Conservation (phyloP, 92 coral and sea anemone species). For the Micromussa lordhowensis region DNA sequence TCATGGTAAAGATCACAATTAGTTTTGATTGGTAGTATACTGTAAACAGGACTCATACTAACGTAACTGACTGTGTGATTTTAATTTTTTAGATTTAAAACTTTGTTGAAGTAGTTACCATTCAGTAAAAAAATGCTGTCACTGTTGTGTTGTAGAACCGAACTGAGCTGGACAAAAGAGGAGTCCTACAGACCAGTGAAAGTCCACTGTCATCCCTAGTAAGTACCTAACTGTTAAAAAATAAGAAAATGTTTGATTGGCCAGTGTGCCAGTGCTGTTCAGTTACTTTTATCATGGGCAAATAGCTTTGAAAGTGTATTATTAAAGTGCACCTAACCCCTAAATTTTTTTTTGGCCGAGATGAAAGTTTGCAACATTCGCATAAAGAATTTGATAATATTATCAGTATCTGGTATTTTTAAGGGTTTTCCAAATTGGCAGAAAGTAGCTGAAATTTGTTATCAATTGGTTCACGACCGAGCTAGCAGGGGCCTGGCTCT, state of each 20-base stretch:
- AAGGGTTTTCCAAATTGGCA: too few relatives aligned
- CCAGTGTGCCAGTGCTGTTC: neutral
- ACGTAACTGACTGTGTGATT: neutral
- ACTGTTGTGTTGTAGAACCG: slow-evolving; percentile 1
- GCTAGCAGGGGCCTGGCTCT: too few relatives aligned
- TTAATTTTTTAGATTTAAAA: neutral
- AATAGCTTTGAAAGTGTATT: too few relatives aligned
- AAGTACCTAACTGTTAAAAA: neutral
- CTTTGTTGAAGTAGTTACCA: too few relatives aligned
- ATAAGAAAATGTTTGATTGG: neutral
- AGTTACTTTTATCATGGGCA: neutral
- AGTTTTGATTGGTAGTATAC: too few relatives aligned
- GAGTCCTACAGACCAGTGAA: slow-evolving; percentile 22
- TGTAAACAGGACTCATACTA: neutral
- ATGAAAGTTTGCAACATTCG: too few relatives aligned
- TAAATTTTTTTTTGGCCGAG: too few relatives aligned
- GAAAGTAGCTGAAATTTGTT: too few relatives aligned
- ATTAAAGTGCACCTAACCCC: too few relatives aligned
- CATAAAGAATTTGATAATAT: too few relatives aligned
- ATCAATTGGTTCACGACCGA: too few relatives aligned
- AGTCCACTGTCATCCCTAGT: neutral
- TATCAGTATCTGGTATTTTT: too few relatives aligned
- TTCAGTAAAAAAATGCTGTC: neutral
- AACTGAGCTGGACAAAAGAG: slow-evolving; percentile 26
- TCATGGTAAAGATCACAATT: slow-evolving; percentile 14